Evolutionary conservation across 1,140 invertebrate genomes (phyloP).

Genomic region (Drosophila miranda): DNA sequence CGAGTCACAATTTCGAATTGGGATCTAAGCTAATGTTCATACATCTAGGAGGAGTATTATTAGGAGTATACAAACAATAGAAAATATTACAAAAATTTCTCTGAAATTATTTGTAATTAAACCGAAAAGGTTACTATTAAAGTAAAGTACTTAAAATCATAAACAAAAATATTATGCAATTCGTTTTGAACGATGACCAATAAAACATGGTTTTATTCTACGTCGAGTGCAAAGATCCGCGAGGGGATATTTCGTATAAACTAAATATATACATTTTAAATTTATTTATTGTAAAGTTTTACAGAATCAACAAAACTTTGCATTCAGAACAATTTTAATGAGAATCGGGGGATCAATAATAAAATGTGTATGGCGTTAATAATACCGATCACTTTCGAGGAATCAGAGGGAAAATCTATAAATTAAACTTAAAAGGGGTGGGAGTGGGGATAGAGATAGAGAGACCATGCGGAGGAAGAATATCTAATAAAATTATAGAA

Average conservation of each 20-base stretch:
- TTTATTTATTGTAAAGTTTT: slow-evolving; percentile 29
- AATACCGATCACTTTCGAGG: slow-evolving; percentile 7
- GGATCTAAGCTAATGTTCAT: background rate
- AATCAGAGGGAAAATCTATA: slow-evolving; percentile 12
- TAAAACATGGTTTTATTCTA: slow-evolving; percentile 5
- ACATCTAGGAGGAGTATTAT: background rate
- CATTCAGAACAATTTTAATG: slow-evolving; percentile 82
- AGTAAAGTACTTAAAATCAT: slow-evolving; percentile 58
- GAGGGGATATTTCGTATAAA: slow-evolving; percentile 14
- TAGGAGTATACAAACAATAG: slow-evolving; percentile 19
- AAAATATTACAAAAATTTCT: slow-evolving; percentile 63
- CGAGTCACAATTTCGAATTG: background rate
- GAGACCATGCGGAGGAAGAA: background rate
- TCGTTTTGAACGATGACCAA: slow-evolving; percentile 9
- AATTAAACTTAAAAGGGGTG: slow-evolving; percentile 16
- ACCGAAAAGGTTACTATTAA: slow-evolving; percentile 41
- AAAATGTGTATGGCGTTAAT: slow-evolving; percentile 66
- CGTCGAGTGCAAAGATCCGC: too few relatives aligned
- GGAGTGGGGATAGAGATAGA: background rate
- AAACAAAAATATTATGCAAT: slow-evolving; percentile 47
- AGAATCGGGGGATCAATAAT: slow-evolving; percentile 29
- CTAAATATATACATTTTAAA: slow-evolving; percentile 21
- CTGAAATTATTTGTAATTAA: slow-evolving; percentile 58
- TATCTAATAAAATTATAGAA: background rate
- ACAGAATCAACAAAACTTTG: slow-evolving; percentile 59